These are phyloP conservation scores for Prorops nasuta DNA, from an alignment of 1,140 invertebrate genomes.

Conservation along the genomic window DNA sequence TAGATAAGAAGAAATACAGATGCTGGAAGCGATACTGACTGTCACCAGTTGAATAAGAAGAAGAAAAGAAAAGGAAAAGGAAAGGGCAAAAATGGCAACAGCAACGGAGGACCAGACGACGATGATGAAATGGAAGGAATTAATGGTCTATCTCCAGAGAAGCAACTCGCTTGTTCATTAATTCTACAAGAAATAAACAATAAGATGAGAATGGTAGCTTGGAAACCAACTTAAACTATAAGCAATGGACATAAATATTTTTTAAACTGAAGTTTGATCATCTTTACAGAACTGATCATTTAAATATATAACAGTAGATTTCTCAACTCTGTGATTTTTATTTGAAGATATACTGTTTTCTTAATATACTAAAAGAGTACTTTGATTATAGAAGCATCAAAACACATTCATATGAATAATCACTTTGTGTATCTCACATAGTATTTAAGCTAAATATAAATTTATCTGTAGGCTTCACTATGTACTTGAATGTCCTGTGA, in stretches of 20 bases:
- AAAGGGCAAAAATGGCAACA: slow-evolving; percentile 49
- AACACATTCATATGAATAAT: too few species aligned
- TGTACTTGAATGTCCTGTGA: too few species aligned
- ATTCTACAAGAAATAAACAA: slow-evolving; percentile 73
- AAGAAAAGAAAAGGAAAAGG: slow-evolving; percentile 58
- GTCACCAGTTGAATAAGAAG: slow-evolving; percentile 53
- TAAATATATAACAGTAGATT: background rate
- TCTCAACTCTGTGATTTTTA: background rate
- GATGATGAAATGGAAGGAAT: slow-evolving; percentile 61
- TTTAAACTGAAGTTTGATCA: background rate
- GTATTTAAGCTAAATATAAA: too few species aligned
- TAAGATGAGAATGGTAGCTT: slow-evolving; percentile 68
- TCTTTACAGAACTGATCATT: background rate
- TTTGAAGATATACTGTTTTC: too few species aligned
- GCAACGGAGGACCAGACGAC: slow-evolving; percentile 53
- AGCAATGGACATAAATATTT: background rate
- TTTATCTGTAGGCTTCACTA: too few species aligned
- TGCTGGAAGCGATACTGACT: slow-evolving; percentile 52
- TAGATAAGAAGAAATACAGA: slow-evolving; percentile 57
- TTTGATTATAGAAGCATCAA: too few species aligned
- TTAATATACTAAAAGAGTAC: too few species aligned
- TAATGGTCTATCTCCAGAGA: slow-evolving; percentile 56
- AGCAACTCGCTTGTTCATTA: slow-evolving; percentile 60
- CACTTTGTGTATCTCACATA: too few species aligned
- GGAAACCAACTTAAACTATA: slow-evolving; percentile 59